Evolutionary conservation across 2,888 invertebrate species (phyloP).

Genomic region (Lycia hirtaria): DNA sequence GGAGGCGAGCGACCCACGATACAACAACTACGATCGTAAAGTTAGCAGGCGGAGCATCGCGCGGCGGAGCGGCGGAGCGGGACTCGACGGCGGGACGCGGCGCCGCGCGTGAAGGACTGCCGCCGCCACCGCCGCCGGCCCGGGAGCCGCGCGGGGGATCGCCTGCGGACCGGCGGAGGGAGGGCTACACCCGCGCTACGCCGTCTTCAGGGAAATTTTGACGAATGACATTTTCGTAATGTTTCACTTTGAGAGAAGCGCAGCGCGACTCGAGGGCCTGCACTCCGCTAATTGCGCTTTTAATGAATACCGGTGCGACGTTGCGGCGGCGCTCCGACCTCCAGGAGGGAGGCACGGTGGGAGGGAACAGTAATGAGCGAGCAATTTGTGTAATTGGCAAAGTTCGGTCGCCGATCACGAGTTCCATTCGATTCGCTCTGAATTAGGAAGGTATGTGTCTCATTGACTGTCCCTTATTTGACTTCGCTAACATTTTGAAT

Average conservation of each 20-base stretch:
- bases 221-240: constrained; percentile 75
- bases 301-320: constrained; percentile 66
- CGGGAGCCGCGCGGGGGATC: not conserved
- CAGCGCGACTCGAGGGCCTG: constrained; percentile 51
- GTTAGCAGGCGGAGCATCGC: not conserved
- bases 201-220: constrained; percentile 74
- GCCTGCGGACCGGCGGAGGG: constrained; percentile 13
- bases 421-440: constrained; percentile 38
- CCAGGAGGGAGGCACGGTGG: constrained; percentile 8
- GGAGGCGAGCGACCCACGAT: too few species aligned
- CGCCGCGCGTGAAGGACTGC: constrained; percentile 6
- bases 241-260: constrained; percentile 61
- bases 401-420: constrained; percentile 47
- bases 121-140: not conserved
- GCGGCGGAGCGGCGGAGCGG: not conserved
- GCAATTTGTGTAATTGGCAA: constrained; percentile 61
- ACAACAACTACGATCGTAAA: constrained; percentile 25
- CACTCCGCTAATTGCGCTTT: constrained; percentile 76
- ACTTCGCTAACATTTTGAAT: too few species aligned
- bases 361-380: constrained; percentile 45
- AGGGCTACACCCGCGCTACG: constrained; percentile 45
- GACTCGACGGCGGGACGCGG: constrained; percentile 2
- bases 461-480: too few species aligned
- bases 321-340: constrained; percentile 20
- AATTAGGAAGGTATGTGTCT: too few species aligned